Evolutionary conservation across 2,888 invertebrate genomes (phyloP), one percentile per base, ranked within the genome.

Genomic region (Noctua fimbriata): DNA sequence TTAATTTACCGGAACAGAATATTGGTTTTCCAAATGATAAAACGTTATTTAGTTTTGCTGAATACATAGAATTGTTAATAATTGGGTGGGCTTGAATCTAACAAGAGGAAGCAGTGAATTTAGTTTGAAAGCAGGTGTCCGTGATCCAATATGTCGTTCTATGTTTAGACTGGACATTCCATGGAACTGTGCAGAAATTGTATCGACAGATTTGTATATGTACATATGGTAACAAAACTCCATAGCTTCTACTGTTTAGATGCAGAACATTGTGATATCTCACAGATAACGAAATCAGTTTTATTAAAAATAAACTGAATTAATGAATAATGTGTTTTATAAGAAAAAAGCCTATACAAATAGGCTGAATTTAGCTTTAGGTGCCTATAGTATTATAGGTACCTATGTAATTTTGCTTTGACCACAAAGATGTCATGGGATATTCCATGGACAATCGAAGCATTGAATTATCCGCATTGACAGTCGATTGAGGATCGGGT

Each of bases 61-160:
- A 60, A 41, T 32, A 44, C 2, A 69, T 36, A 60, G 10, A 14
- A 47, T 41, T 24, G 36, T 52, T 65, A 44, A 3, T 58, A 41
- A 47, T 66, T 72, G n/a, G 36, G 44, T 49, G 84, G 49, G 52
- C 16, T 52, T 24, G 41, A 67, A 7, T 73, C 18, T 81, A 55
- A 66, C 66, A 72, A 66, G 70, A 70, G 74, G 63, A 74, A 72
- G 58, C 69, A 32, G 10, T 41, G 69, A 69, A 65, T 76, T 74
- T 79, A 76, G 65, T 49, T 55, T 71, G 52, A 36, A 70, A 78
- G 32, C 63, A 76, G 71, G 73, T 75, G 83, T 58, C 65, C 3
- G 67, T 70, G 73, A 82, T 72, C 69, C 21, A 77, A 83, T 82
- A 81, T 69, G 70, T 73, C 58, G 21, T 52, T n/a, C 71, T 76